Conservation (phyloP, 2,113 vertebrate genomes). For the Phodopus roborovskii region DNA sequence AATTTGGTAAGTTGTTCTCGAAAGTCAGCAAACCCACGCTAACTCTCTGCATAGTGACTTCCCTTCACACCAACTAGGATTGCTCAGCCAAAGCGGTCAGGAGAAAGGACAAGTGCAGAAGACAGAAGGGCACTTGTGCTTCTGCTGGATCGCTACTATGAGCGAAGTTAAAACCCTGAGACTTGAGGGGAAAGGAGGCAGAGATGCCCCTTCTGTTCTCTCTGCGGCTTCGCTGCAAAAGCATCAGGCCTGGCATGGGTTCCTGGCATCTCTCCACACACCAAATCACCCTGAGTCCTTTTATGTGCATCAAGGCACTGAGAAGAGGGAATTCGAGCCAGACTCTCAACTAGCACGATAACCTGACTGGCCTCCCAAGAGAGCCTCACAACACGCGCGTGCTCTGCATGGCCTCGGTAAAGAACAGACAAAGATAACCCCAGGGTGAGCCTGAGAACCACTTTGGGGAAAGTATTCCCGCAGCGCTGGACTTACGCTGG, state of each 20-base stretch:
- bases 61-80: background rate
- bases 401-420: constrained; percentile 26
- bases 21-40: background rate
- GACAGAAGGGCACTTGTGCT: background rate
- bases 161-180: background rate
- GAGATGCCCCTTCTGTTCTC: background rate
- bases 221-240: background rate
- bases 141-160: background rate
- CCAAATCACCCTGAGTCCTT: background rate
- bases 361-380: background rate
- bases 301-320: background rate
- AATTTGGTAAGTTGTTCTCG: background rate
- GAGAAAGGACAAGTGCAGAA: background rate
- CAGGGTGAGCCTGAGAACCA: constrained; percentile 54
- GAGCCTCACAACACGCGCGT: constrained; percentile 10
- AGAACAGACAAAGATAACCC: constrained; percentile 53
- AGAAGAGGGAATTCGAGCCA: constrained; percentile 47
- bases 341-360: background rate
- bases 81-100: background rate
- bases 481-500: constrained; percentile 1
- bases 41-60: background rate
- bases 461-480: constrained; percentile 71
- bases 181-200: background rate
- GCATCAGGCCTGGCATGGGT: background rate
- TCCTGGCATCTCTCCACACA: background rate